Evolutionary conservation across 2,888 invertebrate species (phyloP), one percentile per base, ranked within the genome.

Genomic region (Cerastis leucographa): DNA sequence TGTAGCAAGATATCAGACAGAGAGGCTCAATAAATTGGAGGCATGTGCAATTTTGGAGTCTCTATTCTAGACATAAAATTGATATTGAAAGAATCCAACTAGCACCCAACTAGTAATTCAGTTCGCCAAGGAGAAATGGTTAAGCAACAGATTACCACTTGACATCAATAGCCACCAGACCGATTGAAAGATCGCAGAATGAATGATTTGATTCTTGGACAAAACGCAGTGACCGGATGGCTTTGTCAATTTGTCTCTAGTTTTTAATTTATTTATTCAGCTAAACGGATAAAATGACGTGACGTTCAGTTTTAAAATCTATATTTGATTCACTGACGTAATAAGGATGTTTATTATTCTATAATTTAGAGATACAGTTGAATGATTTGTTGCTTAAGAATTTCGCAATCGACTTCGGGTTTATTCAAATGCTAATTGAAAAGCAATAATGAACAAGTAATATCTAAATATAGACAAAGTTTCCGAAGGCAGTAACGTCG

Each of bases 161-260:
- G 84, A 84, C 75, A 82, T 72, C 56, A 80, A 80, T 83, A 70
- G 4, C n/a, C 61, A 83, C 19, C n/a, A 74, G 80, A 84, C 56
- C 71, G 51, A 70, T 42, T 72, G 51, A 72, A 76, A 61, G 51
- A 80, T 73, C 51, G n/a, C 40, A 59, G 42, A 72, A 70, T 80
- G 69, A 84, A 76, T 76, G 75, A 83, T 80, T 70, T 64, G 42
- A 80, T 70, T 83, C n/a, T 76, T 59, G 2, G 67, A 51, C 17
- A 64, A 71, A 80, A 80, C 67, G 51, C 70, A 80, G 29, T 80
- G 69, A 76, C 80, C 69, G 64, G n/a, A 75, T 65, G 62, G 59
- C 11, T 44, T 70, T 29, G 51, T 62, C 73, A 67, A 49, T 62
- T 78, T 46, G 42, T 49, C 40, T 56, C 11, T 42, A 71, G 49